phyloP scores from a whole-genome alignment of 1,140 invertebrate genomes.

The Bacillus rossius region DNA sequence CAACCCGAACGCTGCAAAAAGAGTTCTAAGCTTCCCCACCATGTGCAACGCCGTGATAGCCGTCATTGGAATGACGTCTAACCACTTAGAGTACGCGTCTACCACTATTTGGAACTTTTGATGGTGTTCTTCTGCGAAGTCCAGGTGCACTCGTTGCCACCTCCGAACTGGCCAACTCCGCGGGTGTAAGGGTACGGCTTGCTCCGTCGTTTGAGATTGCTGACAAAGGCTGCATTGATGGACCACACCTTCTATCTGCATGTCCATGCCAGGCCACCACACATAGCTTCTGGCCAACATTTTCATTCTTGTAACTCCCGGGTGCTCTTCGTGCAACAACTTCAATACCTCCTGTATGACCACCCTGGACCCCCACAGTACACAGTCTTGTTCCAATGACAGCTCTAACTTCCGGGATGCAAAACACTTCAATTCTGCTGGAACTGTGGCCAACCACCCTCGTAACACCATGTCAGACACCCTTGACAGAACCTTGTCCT shows the following conservation, averaged over 20 bases:
- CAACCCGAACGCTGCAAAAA: slow-evolving; percentile 22
- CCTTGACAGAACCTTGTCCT: no score
- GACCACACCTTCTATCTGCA: slow-evolving; percentile 28
- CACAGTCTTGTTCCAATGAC: no score
- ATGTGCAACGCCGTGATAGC: background rate
- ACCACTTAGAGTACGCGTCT: slow-evolving; percentile 40
- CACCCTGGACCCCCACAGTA: no score
- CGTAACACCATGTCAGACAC: no score
- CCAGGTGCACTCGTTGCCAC: background rate
- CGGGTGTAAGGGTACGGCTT: background rate
- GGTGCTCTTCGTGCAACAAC: slow-evolving; percentile 34
- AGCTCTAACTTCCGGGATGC: no score
- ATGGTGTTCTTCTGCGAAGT: slow-evolving; percentile 2
- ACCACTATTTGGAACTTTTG: slow-evolving; percentile 9
- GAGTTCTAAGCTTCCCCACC: slow-evolving; percentile 11
- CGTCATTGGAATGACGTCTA: slow-evolving; percentile 27
- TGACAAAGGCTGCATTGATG: slow-evolving; percentile 16
- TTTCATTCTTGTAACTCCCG: slow-evolving; percentile 39
- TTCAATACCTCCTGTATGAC: slow-evolving; percentile 26
- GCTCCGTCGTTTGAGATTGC: background rate
- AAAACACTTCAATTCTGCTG: no score
- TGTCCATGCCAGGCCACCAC: slow-evolving; percentile 39
- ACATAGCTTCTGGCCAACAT: slow-evolving; percentile 33
- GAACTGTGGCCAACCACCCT: no score
- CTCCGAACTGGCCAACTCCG: background rate